Evolutionary conservation across 2,113 vertebrate genomes (phyloP).

Genomic region (Melanocharis versteri): DNA sequence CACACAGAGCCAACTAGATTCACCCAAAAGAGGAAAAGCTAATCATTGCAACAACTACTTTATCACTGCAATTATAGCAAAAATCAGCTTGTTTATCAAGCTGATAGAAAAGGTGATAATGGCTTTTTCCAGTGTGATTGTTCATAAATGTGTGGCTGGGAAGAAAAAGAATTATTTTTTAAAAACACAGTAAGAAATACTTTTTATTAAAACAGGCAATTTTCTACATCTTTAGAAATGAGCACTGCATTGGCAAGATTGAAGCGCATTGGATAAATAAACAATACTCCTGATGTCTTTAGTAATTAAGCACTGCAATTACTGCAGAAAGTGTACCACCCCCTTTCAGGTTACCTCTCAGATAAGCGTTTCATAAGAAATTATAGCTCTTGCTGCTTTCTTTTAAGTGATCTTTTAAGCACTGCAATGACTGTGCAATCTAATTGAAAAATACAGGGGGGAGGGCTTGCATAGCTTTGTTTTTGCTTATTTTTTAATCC

Average conservation of each 20-base stretch:
- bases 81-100: not conserved
- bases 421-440: not conserved
- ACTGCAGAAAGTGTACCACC: not conserved
- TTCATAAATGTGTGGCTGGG: not conserved
- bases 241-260: not conserved
- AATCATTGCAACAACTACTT: not conserved
- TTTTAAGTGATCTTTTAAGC: not conserved
- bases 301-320: not conserved
- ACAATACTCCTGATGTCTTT: not conserved
- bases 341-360: not conserved
- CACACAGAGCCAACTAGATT: not conserved
- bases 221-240: not conserved
- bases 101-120: not conserved
- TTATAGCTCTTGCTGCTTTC: not conserved
- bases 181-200: not conserved
- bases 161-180: not conserved
- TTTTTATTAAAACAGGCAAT: not conserved
- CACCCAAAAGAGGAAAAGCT: not conserved
- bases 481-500: not conserved
- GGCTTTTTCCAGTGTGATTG: not conserved
- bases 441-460: not conserved
- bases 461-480: rapidly evolving
- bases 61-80: not conserved
- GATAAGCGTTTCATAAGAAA: not conserved
- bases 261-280: not conserved